A percentile compares a stretch with the other conserved stretches of the same genome.
Conservation (phyloP, 2,888 invertebrate genomes). For the Agrochola lota region DNA sequence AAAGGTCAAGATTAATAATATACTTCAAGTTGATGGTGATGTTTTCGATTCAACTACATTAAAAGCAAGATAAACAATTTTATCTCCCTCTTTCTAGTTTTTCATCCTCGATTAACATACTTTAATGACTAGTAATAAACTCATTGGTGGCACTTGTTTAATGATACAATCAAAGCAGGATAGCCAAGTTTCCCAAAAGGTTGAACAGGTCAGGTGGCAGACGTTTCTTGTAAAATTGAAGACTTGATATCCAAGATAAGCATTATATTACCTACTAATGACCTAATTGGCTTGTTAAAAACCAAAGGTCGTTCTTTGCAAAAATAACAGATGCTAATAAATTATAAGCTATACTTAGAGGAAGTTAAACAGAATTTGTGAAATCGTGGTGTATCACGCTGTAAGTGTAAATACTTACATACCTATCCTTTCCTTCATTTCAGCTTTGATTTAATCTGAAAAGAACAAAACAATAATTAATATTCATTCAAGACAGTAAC, state of each 20-base stretch:
- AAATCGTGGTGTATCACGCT: neutral
- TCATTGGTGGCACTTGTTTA: slow-evolving; percentile 15
- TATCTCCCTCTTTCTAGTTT: neutral
- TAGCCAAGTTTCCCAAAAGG: neutral
- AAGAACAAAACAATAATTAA: slow-evolving; percentile 56
- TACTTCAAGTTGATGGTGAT: slow-evolving; percentile 12
- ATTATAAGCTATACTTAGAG: neutral
- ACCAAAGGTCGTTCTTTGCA: neutral
- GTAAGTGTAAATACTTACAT: slow-evolving; percentile 63
- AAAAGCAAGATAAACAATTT: neutral
- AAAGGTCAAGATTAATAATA: slow-evolving; percentile 20
- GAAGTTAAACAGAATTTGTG: neutral
- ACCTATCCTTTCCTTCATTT: slow-evolving; percentile 85
- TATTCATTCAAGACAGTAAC: neutral
- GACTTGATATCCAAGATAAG: neutral
- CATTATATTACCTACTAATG: neutral
- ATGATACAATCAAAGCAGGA: neutral
- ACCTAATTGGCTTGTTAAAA: neutral
- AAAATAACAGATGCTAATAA: neutral
- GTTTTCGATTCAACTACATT: slow-evolving; percentile 15
- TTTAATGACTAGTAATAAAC: slow-evolving; percentile 18
- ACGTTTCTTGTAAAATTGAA: slow-evolving; percentile 9
- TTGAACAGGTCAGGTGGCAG: neutral
- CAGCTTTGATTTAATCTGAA: slow-evolving; percentile 81
- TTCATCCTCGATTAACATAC: neutral